A percentile compares a stretch with the other conserved stretches of the same genome.
Conservation (phyloP, 2,113 vertebrate genomes). For the Ia io region DNA sequence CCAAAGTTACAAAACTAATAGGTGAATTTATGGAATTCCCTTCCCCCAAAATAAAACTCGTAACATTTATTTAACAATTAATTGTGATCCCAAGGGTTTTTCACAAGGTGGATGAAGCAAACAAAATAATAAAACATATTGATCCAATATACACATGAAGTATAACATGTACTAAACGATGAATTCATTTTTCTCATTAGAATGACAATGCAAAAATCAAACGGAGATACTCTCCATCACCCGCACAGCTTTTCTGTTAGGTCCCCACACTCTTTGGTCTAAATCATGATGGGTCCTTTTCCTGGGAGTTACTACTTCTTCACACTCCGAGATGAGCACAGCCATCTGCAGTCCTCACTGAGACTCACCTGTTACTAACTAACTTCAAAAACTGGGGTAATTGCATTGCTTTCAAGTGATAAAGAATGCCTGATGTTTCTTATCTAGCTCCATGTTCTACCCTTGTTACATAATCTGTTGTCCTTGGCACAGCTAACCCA, state of each 20-base stretch:
- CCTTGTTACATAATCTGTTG: neutral
- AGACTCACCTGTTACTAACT: neutral
- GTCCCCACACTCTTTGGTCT: too few species aligned
- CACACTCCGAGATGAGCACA: neutral
- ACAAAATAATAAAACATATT: neutral
- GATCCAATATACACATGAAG: neutral
- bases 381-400: neutral
- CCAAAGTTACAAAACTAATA: neutral
- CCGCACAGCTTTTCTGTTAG: neutral
- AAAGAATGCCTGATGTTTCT: neutral
- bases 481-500: neutral
- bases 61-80: neutral
- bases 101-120: neutral
- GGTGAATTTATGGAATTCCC: neutral
- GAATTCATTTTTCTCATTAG: neutral
- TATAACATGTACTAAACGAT: neutral
- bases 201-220: neutral
- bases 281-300: neutral
- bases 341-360: too few species aligned
- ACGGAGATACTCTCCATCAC: neutral
- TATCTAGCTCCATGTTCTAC: neutral
- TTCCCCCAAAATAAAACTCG: neutral
- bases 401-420: neutral
- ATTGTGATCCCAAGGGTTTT: neutral
- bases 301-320: neutral